These are phyloP conservation scores for Smittia sp. DNA, from an alignment of 2,888 invertebrate species.

Conservation along the genomic window DNA sequence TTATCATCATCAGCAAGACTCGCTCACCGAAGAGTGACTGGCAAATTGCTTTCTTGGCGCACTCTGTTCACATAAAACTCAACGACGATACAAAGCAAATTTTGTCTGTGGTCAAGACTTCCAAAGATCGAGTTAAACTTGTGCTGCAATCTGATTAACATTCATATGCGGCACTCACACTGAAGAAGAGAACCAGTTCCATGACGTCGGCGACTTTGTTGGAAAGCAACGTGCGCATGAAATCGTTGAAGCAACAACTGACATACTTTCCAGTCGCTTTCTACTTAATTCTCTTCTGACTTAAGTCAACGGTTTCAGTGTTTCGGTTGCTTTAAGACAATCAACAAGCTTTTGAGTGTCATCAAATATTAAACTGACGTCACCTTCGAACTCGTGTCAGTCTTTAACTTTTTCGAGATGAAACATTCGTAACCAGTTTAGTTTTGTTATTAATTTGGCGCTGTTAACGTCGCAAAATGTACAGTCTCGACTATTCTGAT, in stretches of 20 bases:
- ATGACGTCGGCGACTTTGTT: neutral
- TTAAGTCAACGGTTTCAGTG: neutral
- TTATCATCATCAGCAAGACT: too few species aligned
- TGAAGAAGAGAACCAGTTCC: neutral
- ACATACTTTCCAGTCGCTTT: constrained; percentile 12
- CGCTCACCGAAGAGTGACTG: too few species aligned
- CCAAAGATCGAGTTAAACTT: too few species aligned
- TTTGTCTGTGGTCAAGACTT: too few species aligned
- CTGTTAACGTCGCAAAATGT: constrained; percentile 24
- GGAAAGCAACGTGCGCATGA: neutral
- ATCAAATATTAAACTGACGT: neutral
- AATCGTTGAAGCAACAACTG: neutral
- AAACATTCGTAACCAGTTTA: constrained; percentile 15
- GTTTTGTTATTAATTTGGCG: neutral
- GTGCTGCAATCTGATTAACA: too few species aligned
- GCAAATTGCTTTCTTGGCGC: too few species aligned
- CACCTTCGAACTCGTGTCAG: neutral
- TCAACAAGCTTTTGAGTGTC: neutral
- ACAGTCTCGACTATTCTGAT: constrained; percentile 27
- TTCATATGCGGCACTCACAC: too few species aligned
- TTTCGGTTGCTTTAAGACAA: neutral
- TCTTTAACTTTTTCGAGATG: neutral
- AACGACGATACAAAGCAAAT: too few species aligned
- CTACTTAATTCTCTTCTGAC: neutral
- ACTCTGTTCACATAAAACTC: too few species aligned